Evolutionary conservation across 2,888 invertebrate species (phyloP).

Genomic region (Cosmorhoe ocellata): DNA sequence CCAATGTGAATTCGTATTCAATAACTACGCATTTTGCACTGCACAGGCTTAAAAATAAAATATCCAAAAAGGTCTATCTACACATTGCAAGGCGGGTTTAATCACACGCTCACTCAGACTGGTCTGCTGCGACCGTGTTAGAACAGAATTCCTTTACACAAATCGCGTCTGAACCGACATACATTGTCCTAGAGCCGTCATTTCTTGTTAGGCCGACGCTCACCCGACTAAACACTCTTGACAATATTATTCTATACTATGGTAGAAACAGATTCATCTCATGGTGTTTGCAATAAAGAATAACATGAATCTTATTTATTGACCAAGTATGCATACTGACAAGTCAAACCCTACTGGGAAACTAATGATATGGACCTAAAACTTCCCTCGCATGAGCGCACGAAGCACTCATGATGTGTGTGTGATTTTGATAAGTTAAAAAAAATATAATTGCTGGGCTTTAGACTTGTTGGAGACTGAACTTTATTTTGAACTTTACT

Average conservation of each 20-base stretch:
- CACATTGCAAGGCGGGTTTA: background rate
- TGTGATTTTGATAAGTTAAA: slow-evolving; percentile 43
- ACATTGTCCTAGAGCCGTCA: slow-evolving; percentile 61
- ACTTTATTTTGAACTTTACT: no score
- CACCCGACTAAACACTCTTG: slow-evolving; percentile 47
- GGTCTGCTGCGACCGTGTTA: slow-evolving; percentile 2
- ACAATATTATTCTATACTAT: slow-evolving; percentile 34
- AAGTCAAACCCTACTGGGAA: slow-evolving; percentile 58
- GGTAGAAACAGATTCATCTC: slow-evolving; percentile 31
- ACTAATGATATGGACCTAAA: slow-evolving; percentile 56
- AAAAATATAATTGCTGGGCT: background rate
- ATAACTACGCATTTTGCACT: no score
- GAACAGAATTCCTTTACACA: slow-evolving; percentile 33
- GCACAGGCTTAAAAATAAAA: slow-evolving; percentile 5
- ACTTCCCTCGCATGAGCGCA: slow-evolving; percentile 35
- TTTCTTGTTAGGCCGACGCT: slow-evolving; percentile 52
- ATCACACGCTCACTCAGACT: slow-evolving; percentile 10
- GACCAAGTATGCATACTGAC: slow-evolving; percentile 44
- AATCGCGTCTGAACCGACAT: slow-evolving; percentile 55
- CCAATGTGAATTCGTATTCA: slow-evolving; percentile 14
- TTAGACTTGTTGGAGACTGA: no score
- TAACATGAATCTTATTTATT: slow-evolving; percentile 25
- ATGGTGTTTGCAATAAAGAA: slow-evolving; percentile 36
- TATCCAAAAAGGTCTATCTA: slow-evolving; percentile 2
- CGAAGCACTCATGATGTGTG: slow-evolving; percentile 23